A percentile compares a stretch with the other conserved stretches of the same genome.
Evolutionary conservation across 2,113 vertebrate species (phyloP).

Genomic region (Junco hyemalis): DNA sequence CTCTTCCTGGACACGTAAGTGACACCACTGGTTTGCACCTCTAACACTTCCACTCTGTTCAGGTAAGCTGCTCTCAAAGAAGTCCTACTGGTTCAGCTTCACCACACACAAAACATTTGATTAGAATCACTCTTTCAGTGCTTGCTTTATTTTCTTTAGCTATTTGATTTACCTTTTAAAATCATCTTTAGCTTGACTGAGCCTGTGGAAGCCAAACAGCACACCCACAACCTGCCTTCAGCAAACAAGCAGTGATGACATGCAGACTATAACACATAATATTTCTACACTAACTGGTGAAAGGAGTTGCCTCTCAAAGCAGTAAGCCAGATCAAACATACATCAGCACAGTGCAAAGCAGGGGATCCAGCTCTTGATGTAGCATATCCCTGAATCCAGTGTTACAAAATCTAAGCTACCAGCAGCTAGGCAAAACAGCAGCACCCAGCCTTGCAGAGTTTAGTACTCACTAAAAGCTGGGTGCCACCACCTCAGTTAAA

Average conservation of each 20-base stretch:
- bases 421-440: not conserved
- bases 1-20: not conserved
- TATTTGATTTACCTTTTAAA: not conserved
- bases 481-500: not conserved
- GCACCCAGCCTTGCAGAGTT: not conserved
- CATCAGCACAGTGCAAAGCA: accelerated
- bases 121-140: not conserved
- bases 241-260: not conserved
- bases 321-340: not conserved
- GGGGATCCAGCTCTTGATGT: not conserved
- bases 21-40: not conserved
- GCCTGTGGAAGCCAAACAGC: not conserved
- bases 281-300: not conserved
- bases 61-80: not conserved
- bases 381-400: not conserved
- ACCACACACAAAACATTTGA: not conserved
- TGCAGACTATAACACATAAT: not conserved
- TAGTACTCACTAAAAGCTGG: not conserved
- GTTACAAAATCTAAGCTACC: not conserved
- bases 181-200: not conserved
- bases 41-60: not conserved
- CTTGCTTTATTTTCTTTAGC: not conserved
- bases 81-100: not conserved
- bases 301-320: not conserved
- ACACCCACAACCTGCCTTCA: not conserved